Percentiles rank a stretch among this genome's conserved stretches.
phyloP scores from a whole-genome alignment of 2,888 invertebrate species.

The Zelleria hepariella region DNA sequence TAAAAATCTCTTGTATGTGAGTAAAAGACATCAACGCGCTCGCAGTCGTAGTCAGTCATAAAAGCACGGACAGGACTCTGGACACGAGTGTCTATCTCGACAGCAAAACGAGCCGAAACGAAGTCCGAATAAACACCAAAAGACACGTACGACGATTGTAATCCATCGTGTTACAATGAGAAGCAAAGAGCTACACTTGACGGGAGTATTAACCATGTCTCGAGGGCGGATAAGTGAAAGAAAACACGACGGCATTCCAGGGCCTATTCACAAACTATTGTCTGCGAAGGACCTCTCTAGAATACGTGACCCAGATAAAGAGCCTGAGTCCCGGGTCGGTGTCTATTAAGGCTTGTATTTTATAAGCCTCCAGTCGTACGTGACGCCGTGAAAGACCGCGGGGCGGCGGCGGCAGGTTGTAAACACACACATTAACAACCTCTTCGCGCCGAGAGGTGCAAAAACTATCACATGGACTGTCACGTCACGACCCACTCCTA shows the following conservation, averaged over 20 bases:
- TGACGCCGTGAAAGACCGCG: conserved; percentile 56
- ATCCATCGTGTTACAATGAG: conserved; percentile 1
- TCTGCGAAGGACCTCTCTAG: conserved; percentile 53
- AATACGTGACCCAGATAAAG: conserved; percentile 62
- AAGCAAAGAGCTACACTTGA: neutral
- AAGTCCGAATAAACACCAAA: neutral
- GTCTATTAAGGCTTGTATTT: conserved; percentile 36
- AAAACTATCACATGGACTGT: conserved; percentile 36
- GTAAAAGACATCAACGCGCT: conserved; percentile 12
- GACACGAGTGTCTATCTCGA: neutral
- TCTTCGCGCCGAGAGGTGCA: conserved; percentile 41
- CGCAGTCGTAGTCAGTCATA: neutral
- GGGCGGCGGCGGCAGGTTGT: conserved; percentile 62
- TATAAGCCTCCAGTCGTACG: conserved; percentile 43
- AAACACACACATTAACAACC: conserved; percentile 57
- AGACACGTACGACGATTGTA: neutral
- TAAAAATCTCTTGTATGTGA: neutral
- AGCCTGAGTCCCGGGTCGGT: conserved; percentile 16
- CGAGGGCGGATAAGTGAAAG: conserved; percentile 44
- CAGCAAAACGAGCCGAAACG: neutral
- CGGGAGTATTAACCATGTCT: conserved; percentile 27
- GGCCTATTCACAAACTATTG: conserved; percentile 32
- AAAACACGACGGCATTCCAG: conserved; percentile 49
- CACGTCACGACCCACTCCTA: neutral
- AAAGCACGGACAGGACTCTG: conserved; percentile 4